Evolutionary conservation across 2,797 vertebrate genomes (phyloP).

Genomic region (Arctocebus calabarensis): DNA sequence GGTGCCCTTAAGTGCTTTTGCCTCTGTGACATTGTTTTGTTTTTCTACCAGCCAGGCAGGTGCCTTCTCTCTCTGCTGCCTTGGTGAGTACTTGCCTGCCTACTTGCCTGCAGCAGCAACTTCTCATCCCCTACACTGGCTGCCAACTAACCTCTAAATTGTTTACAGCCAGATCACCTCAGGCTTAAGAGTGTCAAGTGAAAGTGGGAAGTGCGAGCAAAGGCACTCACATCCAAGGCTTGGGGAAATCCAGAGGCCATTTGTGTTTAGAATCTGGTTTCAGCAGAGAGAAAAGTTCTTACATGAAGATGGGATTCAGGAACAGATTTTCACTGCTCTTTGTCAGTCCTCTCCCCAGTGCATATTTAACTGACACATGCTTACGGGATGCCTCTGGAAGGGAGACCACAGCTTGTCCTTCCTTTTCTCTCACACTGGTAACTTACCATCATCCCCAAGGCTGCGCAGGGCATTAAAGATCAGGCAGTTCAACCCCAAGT

Average conservation of each 20-base stretch:
- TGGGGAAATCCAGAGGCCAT: not conserved
- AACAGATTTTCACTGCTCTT: not conserved
- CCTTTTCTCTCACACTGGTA: not conserved
- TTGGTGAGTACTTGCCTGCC: not conserved
- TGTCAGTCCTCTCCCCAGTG: not conserved
- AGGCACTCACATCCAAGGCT: not conserved
- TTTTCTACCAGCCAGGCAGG: not conserved
- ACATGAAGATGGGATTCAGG: not conserved
- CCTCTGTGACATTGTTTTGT: not conserved
- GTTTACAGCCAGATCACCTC: not conserved
- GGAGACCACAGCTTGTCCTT: not conserved
- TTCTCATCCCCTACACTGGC: not conserved
- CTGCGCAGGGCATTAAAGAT: not conserved
- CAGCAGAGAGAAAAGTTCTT: not conserved
- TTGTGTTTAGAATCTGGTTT: not conserved
- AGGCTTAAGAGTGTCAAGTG: not conserved
- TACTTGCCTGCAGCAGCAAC: not conserved
- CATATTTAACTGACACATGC: not conserved
- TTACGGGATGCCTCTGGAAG: not conserved
- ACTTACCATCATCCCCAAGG: not conserved
- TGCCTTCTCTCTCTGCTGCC: not conserved
- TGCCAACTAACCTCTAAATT: conserved; percentile 9
- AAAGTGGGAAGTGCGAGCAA: conserved; percentile 22
- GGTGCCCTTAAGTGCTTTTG: not conserved
- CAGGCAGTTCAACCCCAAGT: not conserved